Conservation (phyloP, 30 jellyfish, hydroid and myxozoan species). For the Aurelia sp. region DNA sequence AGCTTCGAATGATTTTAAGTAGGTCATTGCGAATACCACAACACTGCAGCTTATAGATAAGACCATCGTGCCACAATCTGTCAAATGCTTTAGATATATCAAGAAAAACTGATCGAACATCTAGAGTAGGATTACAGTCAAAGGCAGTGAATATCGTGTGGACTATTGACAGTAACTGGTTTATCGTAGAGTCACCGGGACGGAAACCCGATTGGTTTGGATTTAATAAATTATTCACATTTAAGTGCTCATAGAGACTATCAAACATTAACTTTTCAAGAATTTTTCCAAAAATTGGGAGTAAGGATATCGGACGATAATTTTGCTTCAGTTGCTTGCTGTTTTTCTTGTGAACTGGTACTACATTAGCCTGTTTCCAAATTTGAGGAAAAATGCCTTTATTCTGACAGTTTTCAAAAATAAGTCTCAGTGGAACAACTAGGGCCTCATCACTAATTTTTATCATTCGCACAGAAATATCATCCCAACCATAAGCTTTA, state of each 20-base stretch:
- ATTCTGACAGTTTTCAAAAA: slow-evolving; percentile 3
- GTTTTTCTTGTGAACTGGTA: slow-evolving; percentile 35
- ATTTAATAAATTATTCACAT: too few species aligned
- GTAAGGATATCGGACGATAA: too few species aligned
- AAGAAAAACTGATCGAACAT: slow-evolving; percentile 29
- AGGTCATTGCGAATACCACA: slow-evolving; percentile 19
- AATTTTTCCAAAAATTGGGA: too few species aligned
- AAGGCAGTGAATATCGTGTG: slow-evolving; percentile 27
- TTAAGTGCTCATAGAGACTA: too few species aligned
- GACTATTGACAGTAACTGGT: slow-evolving; percentile 49
- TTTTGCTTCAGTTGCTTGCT: too few species aligned
- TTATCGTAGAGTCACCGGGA: not conserved
- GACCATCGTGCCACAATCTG: slow-evolving; percentile 69
- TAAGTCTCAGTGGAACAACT: slow-evolving; percentile 3
- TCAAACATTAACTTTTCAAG: too few species aligned
- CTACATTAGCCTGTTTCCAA: slow-evolving; percentile 58
- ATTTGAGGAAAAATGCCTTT: slow-evolving; percentile 11
- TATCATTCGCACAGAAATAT: slow-evolving; percentile 37
- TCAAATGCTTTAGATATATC: slow-evolving; percentile 71
- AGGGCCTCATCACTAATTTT: slow-evolving; percentile 33
- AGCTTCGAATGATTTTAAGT: not conserved
- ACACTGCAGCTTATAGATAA: slow-evolving; percentile 17
- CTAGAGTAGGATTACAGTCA: slow-evolving; percentile 52
- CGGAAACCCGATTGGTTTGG: too few species aligned
- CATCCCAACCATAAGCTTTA: slow-evolving; percentile 60